These are phyloP conservation scores for Drosophila serrata DNA, from an alignment of 1,140 invertebrate genomes.

Conservation along the genomic window DNA sequence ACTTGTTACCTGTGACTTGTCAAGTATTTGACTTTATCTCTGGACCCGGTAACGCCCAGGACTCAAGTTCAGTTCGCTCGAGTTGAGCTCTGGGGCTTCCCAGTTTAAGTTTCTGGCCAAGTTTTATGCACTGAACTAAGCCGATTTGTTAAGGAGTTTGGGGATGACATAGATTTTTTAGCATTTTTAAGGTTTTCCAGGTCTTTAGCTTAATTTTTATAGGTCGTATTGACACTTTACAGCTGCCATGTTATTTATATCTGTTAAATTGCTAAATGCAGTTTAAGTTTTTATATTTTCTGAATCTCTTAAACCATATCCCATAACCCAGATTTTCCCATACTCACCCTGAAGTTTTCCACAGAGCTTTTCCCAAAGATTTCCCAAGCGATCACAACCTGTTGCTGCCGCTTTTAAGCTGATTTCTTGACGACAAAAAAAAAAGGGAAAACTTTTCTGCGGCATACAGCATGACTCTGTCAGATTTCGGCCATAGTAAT, in stretches of 20 bases:
- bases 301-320: too few relatives aligned
- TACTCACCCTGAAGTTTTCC: neutral
- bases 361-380: neutral
- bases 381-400: neutral
- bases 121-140: constrained; percentile 50
- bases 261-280: too few relatives aligned
- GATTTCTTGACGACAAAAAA: neutral
- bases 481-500: constrained; percentile 46
- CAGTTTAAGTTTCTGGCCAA: constrained; percentile 68
- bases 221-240: too few relatives aligned
- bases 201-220: too few relatives aligned
- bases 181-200: too few relatives aligned
- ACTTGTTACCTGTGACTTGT: constrained; percentile 83
- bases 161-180: neutral
- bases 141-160: constrained; percentile 10
- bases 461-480: constrained; percentile 23
- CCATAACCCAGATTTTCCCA: neutral
- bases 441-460: constrained; percentile 14
- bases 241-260: too few relatives aligned
- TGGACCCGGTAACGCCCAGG: constrained; percentile 31
- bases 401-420: neutral
- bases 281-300: neutral
- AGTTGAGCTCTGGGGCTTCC: constrained; percentile 26
- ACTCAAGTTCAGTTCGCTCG: constrained; percentile 44
- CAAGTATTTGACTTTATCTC: constrained; percentile 84